Conservation (phyloP, 2,888 invertebrate species). For the Laothoe populi region DNA sequence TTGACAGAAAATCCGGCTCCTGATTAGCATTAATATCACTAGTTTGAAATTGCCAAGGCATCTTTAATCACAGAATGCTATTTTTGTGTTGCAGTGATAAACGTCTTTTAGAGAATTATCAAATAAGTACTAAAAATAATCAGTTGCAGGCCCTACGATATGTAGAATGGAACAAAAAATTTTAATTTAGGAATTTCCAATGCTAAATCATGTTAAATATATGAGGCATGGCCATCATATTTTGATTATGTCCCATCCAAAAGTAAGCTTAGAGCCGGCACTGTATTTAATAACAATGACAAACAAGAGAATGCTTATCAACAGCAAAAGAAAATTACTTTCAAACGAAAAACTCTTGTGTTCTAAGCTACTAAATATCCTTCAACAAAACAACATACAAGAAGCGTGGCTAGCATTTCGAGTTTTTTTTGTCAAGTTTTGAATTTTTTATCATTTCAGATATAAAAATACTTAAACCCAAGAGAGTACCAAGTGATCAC, state of each 20-base stretch:
- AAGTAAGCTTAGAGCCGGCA: too few relatives aligned
- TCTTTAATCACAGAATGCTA: constrained; percentile 74
- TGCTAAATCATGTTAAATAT: too few relatives aligned
- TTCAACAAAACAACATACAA: constrained; percentile 56
- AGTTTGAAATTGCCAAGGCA: constrained; percentile 69
- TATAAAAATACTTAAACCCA: constrained; percentile 77
- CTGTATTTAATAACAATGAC: constrained; percentile 14
- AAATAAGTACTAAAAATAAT: constrained; percentile 45
- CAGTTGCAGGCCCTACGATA: too few relatives aligned
- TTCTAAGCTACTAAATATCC: constrained; percentile 34
- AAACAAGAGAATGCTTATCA: constrained; percentile 10
- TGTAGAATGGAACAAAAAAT: too few relatives aligned
- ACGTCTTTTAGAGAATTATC: constrained; percentile 38
- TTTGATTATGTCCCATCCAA: too few relatives aligned
- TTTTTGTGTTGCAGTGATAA: constrained; percentile 54
- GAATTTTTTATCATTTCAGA: constrained; percentile 60
- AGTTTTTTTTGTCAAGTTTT: constrained; percentile 52
- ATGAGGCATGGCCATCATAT: too few relatives aligned
- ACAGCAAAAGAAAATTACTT: constrained; percentile 18
- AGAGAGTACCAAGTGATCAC: constrained; percentile 85
- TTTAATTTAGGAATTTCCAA: too few relatives aligned
- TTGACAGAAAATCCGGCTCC: constrained; percentile 52
- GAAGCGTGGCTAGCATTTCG: constrained; percentile 63
- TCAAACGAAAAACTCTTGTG: constrained; percentile 30
- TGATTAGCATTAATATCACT: constrained; percentile 60